Percentiles rank a stretch among this genome's conserved stretches.
phyloP scores from a whole-genome alignment of 2,888 invertebrate genomes.

The Scelioninae gen. 2 region DNA sequence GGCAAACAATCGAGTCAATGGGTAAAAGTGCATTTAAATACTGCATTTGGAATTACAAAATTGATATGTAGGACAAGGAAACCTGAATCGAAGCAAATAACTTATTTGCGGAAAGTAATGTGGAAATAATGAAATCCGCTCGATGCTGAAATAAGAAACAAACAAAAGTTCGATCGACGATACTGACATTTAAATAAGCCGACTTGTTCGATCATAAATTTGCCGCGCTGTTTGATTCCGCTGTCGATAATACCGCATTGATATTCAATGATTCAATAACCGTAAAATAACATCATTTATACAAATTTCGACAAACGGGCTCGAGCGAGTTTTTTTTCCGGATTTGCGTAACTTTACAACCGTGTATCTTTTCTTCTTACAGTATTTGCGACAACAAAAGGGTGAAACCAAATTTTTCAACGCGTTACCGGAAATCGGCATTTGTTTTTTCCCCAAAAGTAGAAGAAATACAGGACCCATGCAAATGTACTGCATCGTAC shows the following conservation, averaged over 20 bases:
- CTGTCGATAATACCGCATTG: constrained; percentile 32
- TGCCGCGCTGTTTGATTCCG: constrained; percentile 22
- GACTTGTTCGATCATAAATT: constrained; percentile 40
- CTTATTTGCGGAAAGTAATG: constrained; percentile 29
- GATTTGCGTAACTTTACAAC: too few relatives aligned
- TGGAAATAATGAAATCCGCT: constrained; percentile 28
- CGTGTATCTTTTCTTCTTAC: too few relatives aligned
- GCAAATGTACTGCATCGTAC: too few relatives aligned
- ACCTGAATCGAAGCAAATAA: constrained; percentile 18
- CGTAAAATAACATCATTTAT: constrained; percentile 25
- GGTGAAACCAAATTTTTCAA: too few relatives aligned
- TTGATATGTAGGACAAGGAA: constrained; percentile 14
- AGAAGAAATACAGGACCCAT: too few relatives aligned
- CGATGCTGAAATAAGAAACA: constrained; percentile 33
- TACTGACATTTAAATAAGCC: constrained; percentile 46
- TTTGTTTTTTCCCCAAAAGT: too few relatives aligned
- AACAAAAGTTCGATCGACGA: constrained; percentile 33
- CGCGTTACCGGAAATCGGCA: too few relatives aligned
- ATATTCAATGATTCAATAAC: constrained; percentile 36
- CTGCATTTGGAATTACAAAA: constrained; percentile 19
- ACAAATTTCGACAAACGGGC: too few relatives aligned
- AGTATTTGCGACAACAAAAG: too few relatives aligned
- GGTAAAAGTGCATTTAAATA: constrained; percentile 22
- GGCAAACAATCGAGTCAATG: too few relatives aligned
- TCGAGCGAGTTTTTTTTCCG: too few relatives aligned